Evolutionary conservation across 1,140 invertebrate genomes (phyloP).

Genomic region (Neodiprion virginianus): DNA sequence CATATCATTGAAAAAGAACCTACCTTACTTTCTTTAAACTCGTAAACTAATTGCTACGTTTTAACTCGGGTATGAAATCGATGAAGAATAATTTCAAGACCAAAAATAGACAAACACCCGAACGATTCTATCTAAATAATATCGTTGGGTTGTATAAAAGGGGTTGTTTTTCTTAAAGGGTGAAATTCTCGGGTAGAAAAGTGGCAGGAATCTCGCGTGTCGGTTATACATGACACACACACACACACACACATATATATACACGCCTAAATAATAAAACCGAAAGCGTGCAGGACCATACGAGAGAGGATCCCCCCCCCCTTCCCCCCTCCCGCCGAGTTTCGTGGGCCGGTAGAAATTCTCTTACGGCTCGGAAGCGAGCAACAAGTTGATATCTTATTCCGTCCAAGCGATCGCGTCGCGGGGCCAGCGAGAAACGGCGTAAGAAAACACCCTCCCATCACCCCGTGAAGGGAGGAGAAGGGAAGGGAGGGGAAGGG

Average conservation of each 20-base stretch:
- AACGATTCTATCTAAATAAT: too few species aligned
- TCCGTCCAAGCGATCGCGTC: neutral
- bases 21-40: too few species aligned
- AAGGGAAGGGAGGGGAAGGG: neutral
- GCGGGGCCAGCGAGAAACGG: neutral
- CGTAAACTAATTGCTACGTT: too few species aligned
- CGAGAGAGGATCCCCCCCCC: neutral
- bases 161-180: too few species aligned
- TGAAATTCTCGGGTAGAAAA: neutral
- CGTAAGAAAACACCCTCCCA: neutral
- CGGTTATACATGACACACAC: neutral
- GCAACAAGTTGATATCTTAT: slow-evolving; percentile 2
- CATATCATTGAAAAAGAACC: too few species aligned
- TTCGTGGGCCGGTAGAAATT: too few species aligned
- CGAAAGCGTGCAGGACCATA: too few species aligned
- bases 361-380: too few species aligned
- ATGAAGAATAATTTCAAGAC: too few species aligned
- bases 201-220: neutral
- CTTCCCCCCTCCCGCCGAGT: neutral
- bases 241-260: neutral
- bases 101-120: too few species aligned
- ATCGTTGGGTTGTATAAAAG: too few species aligned
- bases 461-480: neutral
- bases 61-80: too few species aligned
- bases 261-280: slow-evolving; percentile 1